Evolutionary conservation across 2,888 invertebrate genomes (phyloP).

Genomic region (Abrostola tripartita): DNA sequence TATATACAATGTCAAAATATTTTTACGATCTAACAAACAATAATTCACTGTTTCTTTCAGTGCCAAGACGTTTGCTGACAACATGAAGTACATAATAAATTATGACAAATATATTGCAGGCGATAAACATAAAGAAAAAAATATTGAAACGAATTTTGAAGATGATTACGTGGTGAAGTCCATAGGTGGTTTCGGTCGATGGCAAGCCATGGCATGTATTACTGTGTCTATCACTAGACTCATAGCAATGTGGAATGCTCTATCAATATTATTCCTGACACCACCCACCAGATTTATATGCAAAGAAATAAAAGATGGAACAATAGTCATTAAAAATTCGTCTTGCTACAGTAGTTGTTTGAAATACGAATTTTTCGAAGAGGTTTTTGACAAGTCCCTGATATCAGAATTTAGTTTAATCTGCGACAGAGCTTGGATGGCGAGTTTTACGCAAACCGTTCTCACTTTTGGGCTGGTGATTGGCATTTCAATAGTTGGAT

Average conservation of each 20-base stretch:
- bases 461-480: slow-evolving; percentile 70
- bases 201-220: slow-evolving; percentile 63
- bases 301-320: slow-evolving; percentile 54
- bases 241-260: slow-evolving; percentile 64
- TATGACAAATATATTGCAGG: slow-evolving; percentile 8
- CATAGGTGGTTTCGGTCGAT: slow-evolving; percentile 70
- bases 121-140: slow-evolving; percentile 20
- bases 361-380: slow-evolving; percentile 62
- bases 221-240: slow-evolving; percentile 58
- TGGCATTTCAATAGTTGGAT: slow-evolving; percentile 69
- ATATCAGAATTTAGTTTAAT: slow-evolving; percentile 69
- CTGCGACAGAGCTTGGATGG: slow-evolving; percentile 70
- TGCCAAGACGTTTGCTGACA: slow-evolving; percentile 25
- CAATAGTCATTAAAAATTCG: slow-evolving; percentile 52
- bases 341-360: slow-evolving; percentile 70
- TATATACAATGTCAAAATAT: slow-evolving; percentile 48
- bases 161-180: slow-evolving; percentile 71
- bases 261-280: slow-evolving; percentile 68
- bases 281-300: slow-evolving; percentile 68
- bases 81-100: slow-evolving; percentile 24
- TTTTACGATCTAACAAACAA: slow-evolving; percentile 24
- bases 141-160: slow-evolving; percentile 39
- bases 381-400: slow-evolving; percentile 63
- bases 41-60: slow-evolving; percentile 41
- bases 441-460: slow-evolving; percentile 68